Evolutionary conservation across 2,113 vertebrate genomes (phyloP), one percentile per base, ranked within the genome.

Genomic region (Asarcornis scutulata): DNA sequence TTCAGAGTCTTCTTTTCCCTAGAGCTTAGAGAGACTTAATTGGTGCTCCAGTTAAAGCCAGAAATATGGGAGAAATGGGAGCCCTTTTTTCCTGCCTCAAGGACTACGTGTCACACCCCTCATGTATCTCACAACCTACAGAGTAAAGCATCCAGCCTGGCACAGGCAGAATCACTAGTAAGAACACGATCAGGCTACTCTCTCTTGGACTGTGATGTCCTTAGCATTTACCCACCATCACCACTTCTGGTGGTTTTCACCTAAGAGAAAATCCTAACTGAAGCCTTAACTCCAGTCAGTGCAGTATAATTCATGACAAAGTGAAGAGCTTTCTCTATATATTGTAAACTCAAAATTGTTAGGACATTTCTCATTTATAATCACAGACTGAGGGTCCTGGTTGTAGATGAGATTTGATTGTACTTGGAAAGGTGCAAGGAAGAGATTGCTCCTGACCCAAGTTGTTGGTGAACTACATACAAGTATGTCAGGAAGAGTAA

Each of bases 151-250:
- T 15, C 50, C 63, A 73, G 2, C 26, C 46, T 81, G 72, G 55
- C 44, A 25, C 5, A 6, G n/a, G 31, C n/a, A 81, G 52, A 77
- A 31, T 22, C 40, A 74, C 18, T 6, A 69, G 25, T 31, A 26
- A 50, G 9, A 29, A 42, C 0, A 0, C 27, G 50, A 20, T 48
- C 29, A 40, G 21, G 17, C 27, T 66, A 6, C 46, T 63, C 10
- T 31, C 29, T 60, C 38, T 36, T 62, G 17, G 60, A 31, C 31
- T 26, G 3, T 1, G 0, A 3, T 32, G 36, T 26, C 40, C 69
- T 83, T 6, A 55, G 3, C 25, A 36, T 71, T 34, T 69, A 31
- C 36, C 31, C 83, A 78, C 13, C 42, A 52, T 10, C n/a, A 48
- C n/a, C 18, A 17, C 18, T 67, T 36, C 27, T 67, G 53, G 11